Evolutionary conservation across 1,140 invertebrate genomes (phyloP), one percentile per base, ranked within the genome.

Genomic region (Ooceraea biroi): DNA sequence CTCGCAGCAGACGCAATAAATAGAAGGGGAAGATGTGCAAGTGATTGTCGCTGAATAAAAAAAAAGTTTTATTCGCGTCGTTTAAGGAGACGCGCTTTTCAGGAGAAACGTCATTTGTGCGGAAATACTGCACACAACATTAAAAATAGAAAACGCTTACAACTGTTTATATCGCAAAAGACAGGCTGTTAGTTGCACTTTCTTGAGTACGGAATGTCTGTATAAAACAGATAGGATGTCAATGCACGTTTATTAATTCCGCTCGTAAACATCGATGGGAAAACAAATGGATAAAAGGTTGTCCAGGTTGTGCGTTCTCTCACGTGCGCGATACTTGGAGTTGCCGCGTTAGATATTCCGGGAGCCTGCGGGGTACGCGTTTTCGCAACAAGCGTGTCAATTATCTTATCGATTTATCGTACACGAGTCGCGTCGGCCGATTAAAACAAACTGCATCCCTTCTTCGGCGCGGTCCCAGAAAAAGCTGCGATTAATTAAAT

Each of bases 311-410:
- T 27, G 25, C 22, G 60, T 66, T 82, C 52, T 36, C 8, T 25
- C 63, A 44, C 48, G n/a, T 25, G 72, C 69, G 69, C 77, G 52
- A 68, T 48, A 41, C 14, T 52, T 60, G 14, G 17, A 30, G 41
- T 41, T 25, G 58, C 22, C 68, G 52, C 8, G 52, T 57, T 36
- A 71, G 30, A 80, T 85, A 82, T 78, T 78, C 84, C 46, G 25
- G 55, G 36, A 27, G 46, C 44, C 72, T 11, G 57, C 36, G 22
- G 63, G 41, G 19, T 14, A 69, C 65, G 41, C 52, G 84, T 76
- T 88, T 87, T 88, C 85, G 83, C 65, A 88, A 88, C 12, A 41
- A 71, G 46, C 87, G 63, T 87, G 87, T 88, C 87, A 88, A 88
- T 86, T 80, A 77, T 88, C 86, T 83, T 82, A 87, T 88, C 87